A percentile compares a stretch with the other conserved stretches of the same genome.
Conservation (phyloP, 2,888 invertebrate species). For the Tipula confusa region DNA sequence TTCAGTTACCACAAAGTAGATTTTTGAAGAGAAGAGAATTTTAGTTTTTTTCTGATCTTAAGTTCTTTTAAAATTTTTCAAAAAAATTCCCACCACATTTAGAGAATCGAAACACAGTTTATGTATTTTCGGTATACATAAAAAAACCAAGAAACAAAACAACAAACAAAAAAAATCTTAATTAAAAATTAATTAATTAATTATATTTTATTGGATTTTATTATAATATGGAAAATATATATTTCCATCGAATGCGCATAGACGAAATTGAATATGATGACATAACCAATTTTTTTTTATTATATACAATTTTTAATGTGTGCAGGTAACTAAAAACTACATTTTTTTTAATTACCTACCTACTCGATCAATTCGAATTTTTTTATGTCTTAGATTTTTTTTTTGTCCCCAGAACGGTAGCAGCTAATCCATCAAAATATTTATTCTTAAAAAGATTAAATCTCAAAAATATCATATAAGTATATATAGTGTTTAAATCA, state of each 20-base stretch:
- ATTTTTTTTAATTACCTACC: not conserved
- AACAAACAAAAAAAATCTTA: not conserved
- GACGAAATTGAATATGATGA: not conserved
- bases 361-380: not conserved
- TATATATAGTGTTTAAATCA: not conserved
- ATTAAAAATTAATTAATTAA: constrained; percentile 20
- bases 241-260: not conserved
- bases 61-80: not conserved
- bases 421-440: constrained; percentile 20
- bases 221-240: not conserved
- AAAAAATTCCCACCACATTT: constrained; percentile 9
- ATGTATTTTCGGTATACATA: not conserved
- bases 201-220: constrained; percentile 13
- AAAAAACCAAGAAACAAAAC: not conserved
- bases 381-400: not conserved
- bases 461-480: not conserved
- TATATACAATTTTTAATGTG: not conserved
- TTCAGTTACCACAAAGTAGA: constrained; percentile 12
- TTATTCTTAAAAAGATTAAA: not conserved
- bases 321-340: not conserved
- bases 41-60: not conserved
- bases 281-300: not conserved
- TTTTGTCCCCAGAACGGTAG: not conserved
- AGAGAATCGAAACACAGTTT: not conserved
- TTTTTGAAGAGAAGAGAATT: constrained; percentile 4